phyloP scores from a whole-genome alignment of 2,113 vertebrate species.

The Andinoacara biseriatus region DNA sequence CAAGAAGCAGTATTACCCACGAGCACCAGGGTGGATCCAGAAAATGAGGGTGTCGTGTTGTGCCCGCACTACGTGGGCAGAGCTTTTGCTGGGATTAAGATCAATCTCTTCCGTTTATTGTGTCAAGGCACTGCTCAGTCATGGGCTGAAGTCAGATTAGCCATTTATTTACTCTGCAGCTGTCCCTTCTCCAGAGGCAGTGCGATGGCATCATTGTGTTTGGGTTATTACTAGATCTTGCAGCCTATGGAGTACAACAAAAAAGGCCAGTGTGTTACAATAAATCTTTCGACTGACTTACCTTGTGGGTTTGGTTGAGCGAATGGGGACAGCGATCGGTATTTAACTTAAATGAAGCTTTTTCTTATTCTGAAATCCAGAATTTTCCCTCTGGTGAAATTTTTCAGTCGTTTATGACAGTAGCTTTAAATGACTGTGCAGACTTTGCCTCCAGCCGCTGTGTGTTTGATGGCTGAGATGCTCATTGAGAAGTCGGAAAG shows the following conservation, averaged over 20 bases:
- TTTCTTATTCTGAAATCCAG: background rate
- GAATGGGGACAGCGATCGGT: background rate
- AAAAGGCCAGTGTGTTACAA: constrained; percentile 5
- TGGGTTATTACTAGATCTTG: constrained; percentile 26
- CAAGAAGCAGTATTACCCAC: constrained; percentile 26
- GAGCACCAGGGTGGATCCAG: constrained; percentile 2
- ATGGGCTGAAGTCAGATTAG: constrained; percentile 76
- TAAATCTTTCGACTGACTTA: constrained; percentile 14
- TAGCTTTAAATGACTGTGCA: background rate
- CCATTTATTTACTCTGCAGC: constrained; percentile 62
- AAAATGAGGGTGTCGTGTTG: constrained; percentile 51
- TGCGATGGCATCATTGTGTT: constrained; percentile 1
- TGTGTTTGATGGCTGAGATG: constrained; percentile 15
- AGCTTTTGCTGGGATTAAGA: constrained; percentile 77
- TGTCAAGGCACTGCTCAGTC: constrained; percentile 59
- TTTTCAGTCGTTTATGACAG: background rate
- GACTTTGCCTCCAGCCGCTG: background rate
- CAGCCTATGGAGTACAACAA: background rate
- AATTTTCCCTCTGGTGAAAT: background rate
- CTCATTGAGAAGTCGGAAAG: background rate
- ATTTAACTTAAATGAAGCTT: background rate
- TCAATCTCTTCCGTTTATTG: constrained; percentile 72
- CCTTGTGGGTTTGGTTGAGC: background rate
- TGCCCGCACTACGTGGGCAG: constrained; percentile 59
- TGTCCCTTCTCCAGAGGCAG: constrained; percentile 29